phyloP scores from a whole-genome alignment of 1,140 invertebrate species.

The Globodera ellingtonae region DNA sequence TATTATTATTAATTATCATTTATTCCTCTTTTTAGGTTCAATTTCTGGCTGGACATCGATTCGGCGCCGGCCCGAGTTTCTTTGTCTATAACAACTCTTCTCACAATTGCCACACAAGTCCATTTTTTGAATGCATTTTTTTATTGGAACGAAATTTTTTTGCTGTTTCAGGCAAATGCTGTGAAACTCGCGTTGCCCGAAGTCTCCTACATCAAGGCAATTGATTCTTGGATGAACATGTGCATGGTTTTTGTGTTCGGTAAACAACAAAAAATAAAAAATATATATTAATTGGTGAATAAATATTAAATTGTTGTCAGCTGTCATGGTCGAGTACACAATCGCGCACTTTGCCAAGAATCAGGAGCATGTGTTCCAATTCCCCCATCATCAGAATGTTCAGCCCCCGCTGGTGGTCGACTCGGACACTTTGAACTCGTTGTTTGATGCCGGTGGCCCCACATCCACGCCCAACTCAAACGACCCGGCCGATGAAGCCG shows the following conservation, averaged over 20 bases:
- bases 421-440: constrained; percentile 12
- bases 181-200: constrained; percentile 61
- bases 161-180: constrained; percentile 49
- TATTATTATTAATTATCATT: neutral
- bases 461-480: neutral
- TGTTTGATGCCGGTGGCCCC: constrained; percentile 11
- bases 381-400: constrained; percentile 48
- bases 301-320: constrained; percentile 28
- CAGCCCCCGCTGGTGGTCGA: constrained; percentile 58
- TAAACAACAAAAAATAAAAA: constrained; percentile 5
- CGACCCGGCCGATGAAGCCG: neutral
- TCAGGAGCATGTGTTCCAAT: constrained; percentile 51
- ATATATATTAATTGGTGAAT: neutral
- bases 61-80: constrained; percentile 66
- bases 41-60: constrained; percentile 67
- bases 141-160: neutral
- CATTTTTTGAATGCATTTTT: neutral
- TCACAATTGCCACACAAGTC: constrained; percentile 25
- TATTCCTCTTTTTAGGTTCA: constrained; percentile 44
- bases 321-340: constrained; percentile 64
- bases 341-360: constrained; percentile 64
- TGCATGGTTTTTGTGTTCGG: constrained; percentile 51
- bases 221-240: constrained; percentile 46
- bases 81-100: constrained; percentile 60
- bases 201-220: constrained; percentile 62